A percentile compares a stretch with the other conserved stretches of the same genome.
Conservation (phyloP, 2,797 vertebrate genomes). For the Clamator glandarius region DNA sequence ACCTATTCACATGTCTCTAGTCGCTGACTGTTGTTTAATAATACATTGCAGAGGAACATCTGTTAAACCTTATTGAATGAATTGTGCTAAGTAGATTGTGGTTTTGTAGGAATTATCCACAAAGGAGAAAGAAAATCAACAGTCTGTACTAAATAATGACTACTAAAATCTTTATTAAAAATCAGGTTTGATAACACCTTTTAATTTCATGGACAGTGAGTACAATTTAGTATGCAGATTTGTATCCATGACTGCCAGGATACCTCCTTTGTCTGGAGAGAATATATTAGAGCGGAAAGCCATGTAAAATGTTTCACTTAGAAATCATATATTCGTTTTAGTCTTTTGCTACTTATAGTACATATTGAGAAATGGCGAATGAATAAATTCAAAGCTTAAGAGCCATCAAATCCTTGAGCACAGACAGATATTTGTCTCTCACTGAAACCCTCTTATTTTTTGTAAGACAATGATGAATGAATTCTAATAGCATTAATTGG, state of each 20-base stretch:
- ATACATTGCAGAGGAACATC: background rate
- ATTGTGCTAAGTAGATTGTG: background rate
- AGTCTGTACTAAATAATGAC: background rate
- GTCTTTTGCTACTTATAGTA: background rate
- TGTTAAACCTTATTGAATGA: background rate
- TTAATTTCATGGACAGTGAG: background rate
- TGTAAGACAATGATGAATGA: background rate
- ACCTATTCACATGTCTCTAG: background rate
- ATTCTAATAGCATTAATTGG: background rate
- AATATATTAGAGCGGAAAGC: background rate
- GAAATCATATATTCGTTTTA: background rate
- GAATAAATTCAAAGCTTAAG: background rate
- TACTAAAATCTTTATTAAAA: background rate
- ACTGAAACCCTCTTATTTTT: background rate
- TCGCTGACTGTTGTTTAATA: background rate
- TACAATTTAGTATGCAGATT: background rate
- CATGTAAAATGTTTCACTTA: background rate
- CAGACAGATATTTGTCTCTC: background rate
- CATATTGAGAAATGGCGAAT: background rate
- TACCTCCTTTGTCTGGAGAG: background rate
- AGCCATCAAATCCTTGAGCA: background rate
- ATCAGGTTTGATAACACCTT: background rate
- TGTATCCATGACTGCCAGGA: background rate
- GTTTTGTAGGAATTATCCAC: background rate
- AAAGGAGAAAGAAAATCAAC: background rate